phyloP scores from a whole-genome alignment of 2,888 invertebrate species.

The Sepiola atlantica region DNA sequence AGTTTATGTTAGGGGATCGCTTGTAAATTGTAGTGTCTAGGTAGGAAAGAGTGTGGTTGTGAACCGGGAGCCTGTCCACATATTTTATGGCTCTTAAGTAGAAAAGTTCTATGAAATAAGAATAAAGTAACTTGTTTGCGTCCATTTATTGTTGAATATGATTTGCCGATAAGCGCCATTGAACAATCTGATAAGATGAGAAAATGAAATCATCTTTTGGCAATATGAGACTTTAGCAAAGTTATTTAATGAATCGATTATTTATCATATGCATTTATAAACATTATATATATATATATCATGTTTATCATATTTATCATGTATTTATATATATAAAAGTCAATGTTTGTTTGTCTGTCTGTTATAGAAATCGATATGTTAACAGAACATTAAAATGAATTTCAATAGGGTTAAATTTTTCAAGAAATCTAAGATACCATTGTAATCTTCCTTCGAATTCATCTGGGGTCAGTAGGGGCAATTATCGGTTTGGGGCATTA shows the following conservation, averaged over 20 bases:
- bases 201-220: conserved; percentile 6
- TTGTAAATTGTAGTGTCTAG: background rate
- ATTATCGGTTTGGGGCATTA: too few species aligned
- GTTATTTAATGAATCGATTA: background rate
- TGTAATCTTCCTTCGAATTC: too few species aligned
- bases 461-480: too few species aligned
- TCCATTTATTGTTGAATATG: background rate
- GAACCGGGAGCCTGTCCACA: background rate
- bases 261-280: background rate
- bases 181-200: background rate
- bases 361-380: too few species aligned
- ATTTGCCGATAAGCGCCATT: background rate
- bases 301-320: background rate
- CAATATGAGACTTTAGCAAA: background rate
- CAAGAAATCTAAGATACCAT: too few species aligned
- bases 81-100: background rate
- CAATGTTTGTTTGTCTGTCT: background rate
- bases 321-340: too few species aligned
- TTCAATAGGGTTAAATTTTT: too few species aligned
- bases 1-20: background rate
- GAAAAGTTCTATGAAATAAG: conserved; percentile 13
- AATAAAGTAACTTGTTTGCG: conserved; percentile 8
- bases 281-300: background rate
- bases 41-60: background rate
- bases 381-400: too few species aligned